Evolutionary conservation across 92 coral and sea anemone species (phyloP), one percentile per base, ranked within the genome.

Genomic region (Chrysogorgia sp.): DNA sequence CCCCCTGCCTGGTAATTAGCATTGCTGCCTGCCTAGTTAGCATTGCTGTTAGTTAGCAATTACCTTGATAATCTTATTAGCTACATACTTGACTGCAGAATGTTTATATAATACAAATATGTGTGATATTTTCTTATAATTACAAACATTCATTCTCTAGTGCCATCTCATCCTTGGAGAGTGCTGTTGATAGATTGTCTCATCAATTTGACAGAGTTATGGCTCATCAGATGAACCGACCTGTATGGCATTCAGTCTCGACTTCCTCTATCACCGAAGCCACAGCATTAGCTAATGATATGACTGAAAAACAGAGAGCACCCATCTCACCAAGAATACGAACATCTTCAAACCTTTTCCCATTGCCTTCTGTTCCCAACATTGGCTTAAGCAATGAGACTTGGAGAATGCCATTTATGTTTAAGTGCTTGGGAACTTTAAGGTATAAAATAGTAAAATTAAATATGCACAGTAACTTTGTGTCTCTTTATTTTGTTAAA

Each of bases 371-470:
- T 21, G 90, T 90, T 40, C 88, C 93, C 19, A 80, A 89, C 37
- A 65, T 59, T 40, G n/a, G 65, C 12, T 48, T 49, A 40, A 92
- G 90, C 24, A 93, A 87, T 15, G 99, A 96, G 59, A 87, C 79
- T 9, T 96, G 99, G 99, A 80, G 88, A 13, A 81, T 91, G 80
- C 99, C 99, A 0, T 96, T 96, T 59, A 92, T 96, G 66, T 92
- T 96, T 33, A 96, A 96, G 64, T 96, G 99, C 70, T 87, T 96
- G 78, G 99, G 99, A 3, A 96, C 99, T 9, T 63, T 96, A 63
- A 96, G 99, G 99, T 96, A 81, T 26, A 22, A 7, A 1, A 15
- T 61, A 34, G 33, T 28, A n/a, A n/a, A n/a, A n/a, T n/a, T n/a
- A n/a, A n/a, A n/a, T n/a, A n/a, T n/a, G n/a, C n/a, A n/a, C 0